Evolutionary conservation across 2,888 invertebrate species (phyloP), one percentile per base, ranked within the genome.

Genomic region (Dynastes hyllus): DNA sequence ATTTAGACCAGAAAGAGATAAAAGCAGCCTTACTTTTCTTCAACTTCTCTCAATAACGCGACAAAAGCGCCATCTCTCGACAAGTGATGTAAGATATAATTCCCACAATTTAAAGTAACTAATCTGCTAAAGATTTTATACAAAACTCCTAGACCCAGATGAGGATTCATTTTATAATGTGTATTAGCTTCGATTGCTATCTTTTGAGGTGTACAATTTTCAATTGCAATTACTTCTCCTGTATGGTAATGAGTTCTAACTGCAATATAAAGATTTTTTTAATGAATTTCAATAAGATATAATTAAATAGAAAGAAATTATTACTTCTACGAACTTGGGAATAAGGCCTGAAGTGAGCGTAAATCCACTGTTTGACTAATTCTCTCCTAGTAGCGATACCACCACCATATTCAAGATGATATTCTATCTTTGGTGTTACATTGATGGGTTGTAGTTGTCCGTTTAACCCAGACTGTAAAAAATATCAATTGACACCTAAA

Each of bases 321-420:
- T 76, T 83, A 87, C 87, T 85, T 86, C 87, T 83, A 67, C 86
- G 86, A 77, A 88, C 82, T 80, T 84, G 84, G 0, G 87, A 87
- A 81, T 82, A 86, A 4, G 87, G 87, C 37, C 84, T 84, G 77
- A 87, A 87, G 81, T 86, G 87, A 29, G 87, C 78, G 32, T 84
- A 83, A 1, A 85, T 82, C 88, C 88, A 88, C 63, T 87, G 86
- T 16, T 84, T 84, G 3, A 85, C 80, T 16, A 88, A 73, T 80
- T 88, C 87, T 55, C 83, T 82, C 81, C 85, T 85, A 32, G 87
- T 85, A 9, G 85, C 79, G 69, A 86, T 82, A 53, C 83, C 83
- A 11, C 83, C 87, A 0, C 88, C 88, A 80, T 83, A 86, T 77
- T 84, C 82, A 9, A 87, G 77, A 79, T 88, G 88, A 71, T 84